Evolutionary conservation across 2,113 vertebrate genomes (phyloP), one percentile per base, ranked within the genome.

Genomic region (Vanacampus margaritifer): DNA sequence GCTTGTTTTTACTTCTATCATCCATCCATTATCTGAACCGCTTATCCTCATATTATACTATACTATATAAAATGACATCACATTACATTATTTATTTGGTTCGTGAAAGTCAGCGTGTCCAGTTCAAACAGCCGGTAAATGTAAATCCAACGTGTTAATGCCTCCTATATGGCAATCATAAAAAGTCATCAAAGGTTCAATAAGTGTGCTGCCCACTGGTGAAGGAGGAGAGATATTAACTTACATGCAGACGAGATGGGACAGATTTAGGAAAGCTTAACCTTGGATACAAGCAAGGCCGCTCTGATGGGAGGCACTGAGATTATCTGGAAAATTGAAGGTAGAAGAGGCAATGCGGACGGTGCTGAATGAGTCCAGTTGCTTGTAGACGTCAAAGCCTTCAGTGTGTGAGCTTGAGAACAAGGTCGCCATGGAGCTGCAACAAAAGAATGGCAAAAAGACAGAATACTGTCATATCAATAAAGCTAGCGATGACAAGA

Each of bases 181-280:
- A 62, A 74, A 64, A 63, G 4, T 48, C 61, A n/a, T 23, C n/a
- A n/a, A n/a, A 67, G 58, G 59, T 71, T 63, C 37, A 64, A 19
- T 26, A 23, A 66, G 54, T 53, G 23, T 7, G 11, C 51, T 8
- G 23, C 23, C 19, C 23, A 26, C 64, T 75, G 46, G 48, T n/a
- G 2, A 46, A 50, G 48, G 48, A n/a, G 21, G 21, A 50, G n/a
- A 7, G 21, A 50, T 50, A 50, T 50, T 50, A 80, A 72, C 69
- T 83, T 67, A 35, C 64, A 71, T 79, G n/a, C 13, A 64, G 50
- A 62, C 39, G 71, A 74, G 75, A 80, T 51, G 3, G 45, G 3
- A 71, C 69, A 68, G 72, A 75, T 79, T 83, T 73, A 64, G 69
- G 68, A 68, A 75, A 74, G 70, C 71, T 82, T 82, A 79, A 84